These are phyloP conservation scores for Lithobates sylvaticus DNA, from an alignment of 2,797 vertebrate genomes.

Conservation along the genomic window DNA sequence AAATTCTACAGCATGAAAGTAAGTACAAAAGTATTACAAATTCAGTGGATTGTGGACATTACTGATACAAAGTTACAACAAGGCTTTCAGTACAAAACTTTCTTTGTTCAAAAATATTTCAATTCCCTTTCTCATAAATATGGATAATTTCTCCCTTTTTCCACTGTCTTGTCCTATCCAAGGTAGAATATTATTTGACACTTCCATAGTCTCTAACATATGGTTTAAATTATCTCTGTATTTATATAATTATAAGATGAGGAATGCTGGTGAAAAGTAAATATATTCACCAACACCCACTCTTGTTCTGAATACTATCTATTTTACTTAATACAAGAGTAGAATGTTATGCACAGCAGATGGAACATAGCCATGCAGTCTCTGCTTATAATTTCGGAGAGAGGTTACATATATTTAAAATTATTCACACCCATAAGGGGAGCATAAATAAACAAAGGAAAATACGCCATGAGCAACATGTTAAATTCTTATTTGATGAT, in stretches of 20 bases:
- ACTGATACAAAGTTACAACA: background rate
- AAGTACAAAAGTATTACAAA: background rate
- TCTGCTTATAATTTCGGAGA: background rate
- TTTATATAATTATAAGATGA: slow-evolving; percentile 5
- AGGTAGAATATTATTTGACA: background rate
- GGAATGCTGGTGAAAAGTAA: slow-evolving; percentile 18
- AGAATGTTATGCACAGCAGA: background rate
- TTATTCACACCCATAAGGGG: background rate
- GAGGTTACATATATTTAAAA: background rate
- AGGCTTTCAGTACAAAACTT: background rate
- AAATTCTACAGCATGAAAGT: background rate
- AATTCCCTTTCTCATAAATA: background rate
- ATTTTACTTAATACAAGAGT: background rate
- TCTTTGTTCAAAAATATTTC: background rate
- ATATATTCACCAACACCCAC: background rate
- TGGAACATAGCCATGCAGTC: background rate
- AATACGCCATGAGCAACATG: background rate
- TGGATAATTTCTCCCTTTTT: background rate
- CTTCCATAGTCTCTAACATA: background rate
- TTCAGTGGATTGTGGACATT: background rate
- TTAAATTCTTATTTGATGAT: background rate
- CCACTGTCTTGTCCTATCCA: background rate
- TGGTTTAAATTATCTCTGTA: background rate
- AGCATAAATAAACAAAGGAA: background rate
- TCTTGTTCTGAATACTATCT: background rate